Base-by-base conservation (phyloP, 2,888 invertebrate species). In the Phytoseiulus persimilis region DNA sequence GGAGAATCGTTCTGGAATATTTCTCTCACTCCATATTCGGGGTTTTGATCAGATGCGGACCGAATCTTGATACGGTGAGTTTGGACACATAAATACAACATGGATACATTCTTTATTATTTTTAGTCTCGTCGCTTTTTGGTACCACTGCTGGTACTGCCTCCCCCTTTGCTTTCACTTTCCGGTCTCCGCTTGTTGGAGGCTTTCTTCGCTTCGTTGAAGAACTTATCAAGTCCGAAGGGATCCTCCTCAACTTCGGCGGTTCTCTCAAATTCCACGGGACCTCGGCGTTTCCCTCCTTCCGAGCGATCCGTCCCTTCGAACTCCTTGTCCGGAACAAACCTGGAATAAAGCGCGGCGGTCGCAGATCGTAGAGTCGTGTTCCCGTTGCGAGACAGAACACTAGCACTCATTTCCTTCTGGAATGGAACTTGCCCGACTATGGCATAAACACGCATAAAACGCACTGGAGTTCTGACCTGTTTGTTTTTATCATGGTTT, bases 301-400 rank as follows among this genome's bases (percentile, higher is more conserved):
- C 94, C 32, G 94, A 93, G 90, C 96, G 94, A 92, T 97, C 96
- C 0, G 97, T 96, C 0, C 99, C 99, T 11, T 96, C 96, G 92
- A 99, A 99, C 92, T 97, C 98, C 92, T 98, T 98, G 93, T 99
- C 98, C 0, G 99, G 98, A 32, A 99, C 98, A 94, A 99, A 99
- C 91, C 97, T 96, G 93, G 0, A 92, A 91, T 33, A 84, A 91
- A 90, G 91, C 90, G 84, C 90, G 83, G 39, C 3, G 39, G 9
- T n/a, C n/a, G n/a, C 3, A 39, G 39, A 39, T 39, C 39, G 39
- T 39, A 39, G 39, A 39, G 39, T 39, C 39, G 9, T 39, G 39
- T 39, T 39, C 39, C 39, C 39, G 39, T 6, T 6, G 39, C 3
- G 39, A 39, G 5, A 39, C 39, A 9, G 39, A n/a, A n/a, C n/a